Evolutionary conservation across 2,888 invertebrate genomes (phyloP).

Genomic region (Alloplasta piceator): DNA sequence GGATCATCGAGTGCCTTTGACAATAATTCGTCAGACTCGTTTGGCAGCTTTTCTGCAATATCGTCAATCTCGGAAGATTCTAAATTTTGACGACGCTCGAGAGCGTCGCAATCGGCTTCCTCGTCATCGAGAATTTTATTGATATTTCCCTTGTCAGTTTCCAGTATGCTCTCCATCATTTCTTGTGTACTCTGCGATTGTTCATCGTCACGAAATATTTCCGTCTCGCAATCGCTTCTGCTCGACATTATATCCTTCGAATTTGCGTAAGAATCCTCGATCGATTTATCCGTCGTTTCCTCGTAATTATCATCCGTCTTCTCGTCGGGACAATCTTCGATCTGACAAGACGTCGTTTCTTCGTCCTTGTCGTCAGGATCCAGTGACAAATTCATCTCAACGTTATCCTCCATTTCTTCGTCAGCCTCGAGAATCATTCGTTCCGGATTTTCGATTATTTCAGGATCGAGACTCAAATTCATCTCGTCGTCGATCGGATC

Average conservation of each 20-base stretch:
- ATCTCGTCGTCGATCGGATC: constrained; percentile 45
- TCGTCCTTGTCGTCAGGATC: constrained; percentile 63
- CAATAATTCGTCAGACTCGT: constrained; percentile 65
- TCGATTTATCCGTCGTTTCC: constrained; percentile 32
- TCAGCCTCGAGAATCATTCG: constrained; percentile 13
- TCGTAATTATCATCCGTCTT: constrained; percentile 41
- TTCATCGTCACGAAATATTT: constrained; percentile 69
- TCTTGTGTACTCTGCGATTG: constrained; percentile 69
- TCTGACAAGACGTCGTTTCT: constrained; percentile 16
- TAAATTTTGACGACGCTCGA: constrained; percentile 20
- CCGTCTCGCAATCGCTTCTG: constrained; percentile 44
- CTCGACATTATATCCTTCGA: constrained; percentile 64
- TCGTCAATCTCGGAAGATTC: constrained; percentile 50
- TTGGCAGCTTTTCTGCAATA: constrained; percentile 64
- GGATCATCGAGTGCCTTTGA: constrained; percentile 69
- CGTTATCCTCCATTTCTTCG: constrained; percentile 51
- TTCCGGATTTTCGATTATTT: constrained; percentile 12
- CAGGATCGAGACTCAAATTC: constrained; percentile 38
- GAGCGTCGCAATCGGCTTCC: constrained; percentile 43
- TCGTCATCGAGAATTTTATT: constrained; percentile 69
- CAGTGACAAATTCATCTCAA: constrained; percentile 62
- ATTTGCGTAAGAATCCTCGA: constrained; percentile 38
- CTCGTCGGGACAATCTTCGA: constrained; percentile 45
- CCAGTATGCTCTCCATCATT: constrained; percentile 68
- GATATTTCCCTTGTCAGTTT: constrained; percentile 65